Evolutionary conservation across 1,140 invertebrate genomes (phyloP).

Genomic region (Heliothis virescens): DNA sequence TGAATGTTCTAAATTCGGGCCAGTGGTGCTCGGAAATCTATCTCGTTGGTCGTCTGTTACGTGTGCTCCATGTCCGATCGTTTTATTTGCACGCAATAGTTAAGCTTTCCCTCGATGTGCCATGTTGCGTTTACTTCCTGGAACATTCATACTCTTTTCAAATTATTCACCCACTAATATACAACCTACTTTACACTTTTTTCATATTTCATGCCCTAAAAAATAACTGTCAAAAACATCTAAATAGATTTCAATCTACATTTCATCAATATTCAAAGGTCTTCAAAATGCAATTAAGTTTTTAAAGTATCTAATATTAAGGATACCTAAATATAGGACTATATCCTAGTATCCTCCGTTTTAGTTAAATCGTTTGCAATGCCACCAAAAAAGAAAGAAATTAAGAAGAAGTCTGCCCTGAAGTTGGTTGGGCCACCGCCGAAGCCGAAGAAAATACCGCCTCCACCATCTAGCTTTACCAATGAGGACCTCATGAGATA

Average conservation of each 20-base stretch:
- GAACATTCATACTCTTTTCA: neutral
- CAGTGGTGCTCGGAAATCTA: constrained; percentile 2
- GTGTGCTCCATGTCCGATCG: neutral
- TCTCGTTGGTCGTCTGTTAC: constrained; percentile 41
- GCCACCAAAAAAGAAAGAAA: constrained; percentile 62
- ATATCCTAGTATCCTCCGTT: neutral
- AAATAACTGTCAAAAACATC: neutral
- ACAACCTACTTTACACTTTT: neutral
- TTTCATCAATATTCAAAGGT: neutral
- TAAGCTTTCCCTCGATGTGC: neutral
- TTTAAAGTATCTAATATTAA: neutral
- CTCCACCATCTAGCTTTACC: constrained; percentile 75
- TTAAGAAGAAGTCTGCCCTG: constrained; percentile 50
- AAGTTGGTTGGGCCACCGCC: constrained; percentile 66
- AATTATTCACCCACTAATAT: neutral
- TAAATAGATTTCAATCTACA: neutral
- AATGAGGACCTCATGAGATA: constrained; percentile 72
- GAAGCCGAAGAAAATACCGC: constrained; percentile 77
- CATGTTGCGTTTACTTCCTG: neutral
- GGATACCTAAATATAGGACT: neutral
- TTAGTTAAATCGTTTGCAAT: constrained; percentile 33
- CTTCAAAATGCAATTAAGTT: neutral
- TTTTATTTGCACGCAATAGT: neutral
- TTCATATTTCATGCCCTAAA: neutral
- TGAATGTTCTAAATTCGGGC: constrained; percentile 31